Conservation (phyloP, 2,888 invertebrate species). For the Dorcus parallelipipedus region DNA sequence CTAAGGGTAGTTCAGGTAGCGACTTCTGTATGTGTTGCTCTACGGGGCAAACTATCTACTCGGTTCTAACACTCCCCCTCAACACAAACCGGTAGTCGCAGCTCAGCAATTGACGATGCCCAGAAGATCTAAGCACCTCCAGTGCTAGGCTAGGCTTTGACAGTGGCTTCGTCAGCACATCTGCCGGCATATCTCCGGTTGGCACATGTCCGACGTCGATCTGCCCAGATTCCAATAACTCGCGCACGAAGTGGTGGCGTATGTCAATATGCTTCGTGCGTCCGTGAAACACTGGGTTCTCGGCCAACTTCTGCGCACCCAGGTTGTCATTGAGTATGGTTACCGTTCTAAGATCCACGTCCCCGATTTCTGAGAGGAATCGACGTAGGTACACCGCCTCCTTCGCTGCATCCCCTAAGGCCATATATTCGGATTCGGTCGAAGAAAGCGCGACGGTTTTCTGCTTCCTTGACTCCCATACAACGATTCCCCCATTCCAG, state of each 20-base stretch:
- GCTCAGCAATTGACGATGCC: too few species aligned
- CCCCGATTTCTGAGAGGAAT: conserved; percentile 8
- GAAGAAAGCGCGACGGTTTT: conserved; percentile 10
- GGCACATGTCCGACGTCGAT: conserved; percentile 5
- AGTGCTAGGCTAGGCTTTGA: conserved; percentile 4
- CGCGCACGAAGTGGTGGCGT: conserved; percentile 12
- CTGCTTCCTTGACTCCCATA: conserved; percentile 10
- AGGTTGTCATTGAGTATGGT: conserved; percentile 7
- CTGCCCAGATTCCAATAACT: conserved; percentile 1
- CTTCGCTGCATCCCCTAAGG: neutral
- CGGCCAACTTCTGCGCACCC: conserved; percentile 9
- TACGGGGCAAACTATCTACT: too few species aligned
- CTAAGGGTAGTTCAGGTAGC: too few species aligned
- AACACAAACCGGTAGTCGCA: too few species aligned
- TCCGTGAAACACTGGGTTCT: conserved; percentile 14
- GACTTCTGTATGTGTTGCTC: too few species aligned
- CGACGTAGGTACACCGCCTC: conserved; percentile 15
- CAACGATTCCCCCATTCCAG: conserved; percentile 1
- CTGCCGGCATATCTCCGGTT: conserved; percentile 13
- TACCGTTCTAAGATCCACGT: neutral
- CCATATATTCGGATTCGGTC: conserved; percentile 13
- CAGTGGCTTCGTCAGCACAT: conserved; percentile 10
- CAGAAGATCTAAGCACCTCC: neutral
- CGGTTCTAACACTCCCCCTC: too few species aligned
- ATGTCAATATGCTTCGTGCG: conserved; percentile 18